Conservation (phyloP, 2,797 vertebrate species). For the Platalea minor region DNA sequence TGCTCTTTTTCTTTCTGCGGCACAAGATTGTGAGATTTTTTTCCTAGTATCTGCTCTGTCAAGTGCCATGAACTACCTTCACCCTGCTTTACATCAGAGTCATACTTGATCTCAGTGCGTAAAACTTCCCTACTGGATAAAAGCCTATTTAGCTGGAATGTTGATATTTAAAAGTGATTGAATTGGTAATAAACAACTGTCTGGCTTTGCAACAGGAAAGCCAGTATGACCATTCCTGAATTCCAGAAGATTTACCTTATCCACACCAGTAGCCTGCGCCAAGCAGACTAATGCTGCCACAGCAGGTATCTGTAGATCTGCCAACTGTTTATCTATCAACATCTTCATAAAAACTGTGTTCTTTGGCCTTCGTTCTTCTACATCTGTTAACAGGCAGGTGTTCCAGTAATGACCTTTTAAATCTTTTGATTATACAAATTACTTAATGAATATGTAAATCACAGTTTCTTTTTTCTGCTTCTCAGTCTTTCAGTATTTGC, state of each 20-base stretch:
- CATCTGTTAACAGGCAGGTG: slow-evolving; percentile 64
- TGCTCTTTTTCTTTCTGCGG: background rate
- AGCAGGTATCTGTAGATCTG: slow-evolving; percentile 28
- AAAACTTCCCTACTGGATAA: background rate
- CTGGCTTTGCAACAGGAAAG: background rate
- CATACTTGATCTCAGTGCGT: background rate
- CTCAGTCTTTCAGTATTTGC: background rate
- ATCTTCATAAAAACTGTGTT: slow-evolving; percentile 16
- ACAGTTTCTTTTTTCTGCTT: background rate
- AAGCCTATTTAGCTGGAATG: background rate
- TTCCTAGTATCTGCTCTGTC: background rate
- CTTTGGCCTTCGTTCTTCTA: slow-evolving; percentile 43
- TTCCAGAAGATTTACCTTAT: background rate
- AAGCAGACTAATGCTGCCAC: background rate
- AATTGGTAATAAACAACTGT: background rate
- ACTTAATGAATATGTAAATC: slow-evolving; percentile 57
- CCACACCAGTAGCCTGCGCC: background rate
- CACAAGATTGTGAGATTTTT: background rate
- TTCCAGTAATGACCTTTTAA: slow-evolving; percentile 61
- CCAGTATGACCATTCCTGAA: background rate
- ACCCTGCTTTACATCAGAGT: background rate
- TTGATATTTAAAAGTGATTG: background rate
- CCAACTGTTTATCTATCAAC: slow-evolving; percentile 33
- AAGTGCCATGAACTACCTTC: background rate
- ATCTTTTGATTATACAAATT: slow-evolving; percentile 63